A percentile compares a stretch with the other conserved stretches of the same genome.
phyloP scores from a whole-genome alignment of 2,113 vertebrate genomes.

The Eidolon helvum region DNA sequence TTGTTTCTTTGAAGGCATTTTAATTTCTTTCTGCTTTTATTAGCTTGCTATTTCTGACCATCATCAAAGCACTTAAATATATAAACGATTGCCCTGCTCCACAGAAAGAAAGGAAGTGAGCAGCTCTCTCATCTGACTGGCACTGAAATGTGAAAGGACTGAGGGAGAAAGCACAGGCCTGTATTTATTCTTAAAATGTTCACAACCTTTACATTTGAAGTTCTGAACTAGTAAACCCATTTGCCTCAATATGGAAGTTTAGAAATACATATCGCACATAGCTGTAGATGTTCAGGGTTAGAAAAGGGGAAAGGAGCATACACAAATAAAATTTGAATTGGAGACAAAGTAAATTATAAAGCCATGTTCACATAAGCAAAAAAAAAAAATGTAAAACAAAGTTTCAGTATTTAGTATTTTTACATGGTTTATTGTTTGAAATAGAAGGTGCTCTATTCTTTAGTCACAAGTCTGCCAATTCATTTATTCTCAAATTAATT shows the following conservation, averaged over 20 bases:
- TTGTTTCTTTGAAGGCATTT: slow-evolving; percentile 19
- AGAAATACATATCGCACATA: background rate
- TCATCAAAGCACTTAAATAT: slow-evolving; percentile 15
- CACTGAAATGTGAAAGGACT: background rate
- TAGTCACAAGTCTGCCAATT: background rate
- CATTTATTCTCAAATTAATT: background rate
- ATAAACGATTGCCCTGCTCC: background rate
- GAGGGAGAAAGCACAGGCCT: background rate
- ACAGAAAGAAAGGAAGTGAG: background rate
- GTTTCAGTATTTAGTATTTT: background rate
- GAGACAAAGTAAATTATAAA: background rate
- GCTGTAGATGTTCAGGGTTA: background rate
- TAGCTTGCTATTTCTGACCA: background rate
- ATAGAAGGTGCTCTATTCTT: background rate
- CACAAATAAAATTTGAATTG: background rate
- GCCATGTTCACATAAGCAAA: background rate
- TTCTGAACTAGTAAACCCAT: background rate
- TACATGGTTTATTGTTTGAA: background rate
- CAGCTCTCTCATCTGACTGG: background rate
- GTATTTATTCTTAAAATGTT: background rate
- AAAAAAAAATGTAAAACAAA: background rate
- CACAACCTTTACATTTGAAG: background rate
- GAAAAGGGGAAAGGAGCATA: background rate
- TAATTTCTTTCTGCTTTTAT: slow-evolving; percentile 56
- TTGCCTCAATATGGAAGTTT: background rate